Evolutionary conservation across 2,888 invertebrate genomes (phyloP), one percentile per base, ranked within the genome.

Genomic region (Spisula subtruncata): DNA sequence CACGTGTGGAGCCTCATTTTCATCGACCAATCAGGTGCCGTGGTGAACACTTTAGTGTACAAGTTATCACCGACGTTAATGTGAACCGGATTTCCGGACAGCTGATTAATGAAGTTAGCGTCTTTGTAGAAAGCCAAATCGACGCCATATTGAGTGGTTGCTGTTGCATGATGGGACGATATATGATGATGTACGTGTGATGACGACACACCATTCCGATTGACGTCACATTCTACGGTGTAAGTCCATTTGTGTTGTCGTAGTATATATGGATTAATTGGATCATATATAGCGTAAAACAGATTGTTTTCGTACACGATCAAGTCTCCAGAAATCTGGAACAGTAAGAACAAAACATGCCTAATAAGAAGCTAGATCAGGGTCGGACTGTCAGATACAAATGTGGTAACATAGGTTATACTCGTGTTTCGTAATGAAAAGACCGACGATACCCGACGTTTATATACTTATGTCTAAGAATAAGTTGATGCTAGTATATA

Each of bases 161-260:
- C 60, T 1, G 35, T 32, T 12, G 46, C 66, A 32, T 83, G 60
- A 14, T 83, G 66, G 10, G 60, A n/a, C 1, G 41, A 35, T 60
- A 71, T 41, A 14, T 54, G 16, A 16, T 83, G 83, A 14, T 83
- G 60, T 2, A 83, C 60, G 10, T 66, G 83, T 10, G 83, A 83
- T 60, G 83, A 83, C 66, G 83, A 46, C 35, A n/a, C 83, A 5
- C 60, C 83, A 32, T 60, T 83, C 20, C 60, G 60, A 1, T 32
- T 83, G n/a, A 83, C 83, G 83, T 83, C 83, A 66, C 83, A 83
- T 66, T 83, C 83, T 14, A 83, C 83, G 14, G 29, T 60, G 12
- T 29, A 83, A 10, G 83, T 83, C 60, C 60, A 83, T 60, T 66
- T 83, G 41, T 83, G 83, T 60, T 83, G 83, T 10, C 83, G 60